A percentile compares a stretch with the other conserved stretches of the same genome.
phyloP scores from a whole-genome alignment of 2,888 invertebrate species.

The Rhamnusium bicolor region DNA sequence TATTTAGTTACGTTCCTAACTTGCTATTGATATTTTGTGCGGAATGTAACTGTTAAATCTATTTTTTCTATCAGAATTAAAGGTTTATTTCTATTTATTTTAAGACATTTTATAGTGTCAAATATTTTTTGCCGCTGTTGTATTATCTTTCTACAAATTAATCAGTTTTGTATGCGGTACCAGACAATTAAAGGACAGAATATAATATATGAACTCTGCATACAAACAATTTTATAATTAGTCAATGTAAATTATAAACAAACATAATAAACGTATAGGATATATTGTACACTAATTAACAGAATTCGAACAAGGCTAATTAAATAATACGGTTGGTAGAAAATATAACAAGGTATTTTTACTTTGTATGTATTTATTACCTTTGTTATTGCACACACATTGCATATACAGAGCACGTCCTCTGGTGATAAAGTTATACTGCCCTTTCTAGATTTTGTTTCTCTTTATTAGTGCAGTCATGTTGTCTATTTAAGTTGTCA shows the following conservation, averaged over 20 bases:
- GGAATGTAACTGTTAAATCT: too few species aligned
- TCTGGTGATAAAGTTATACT: conserved; percentile 30
- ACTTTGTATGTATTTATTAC: conserved; percentile 11
- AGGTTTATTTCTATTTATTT: too few species aligned
- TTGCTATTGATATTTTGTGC: too few species aligned
- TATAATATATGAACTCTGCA: neutral
- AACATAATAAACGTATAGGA: neutral
- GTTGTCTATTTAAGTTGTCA: neutral
- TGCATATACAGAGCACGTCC: conserved; percentile 27
- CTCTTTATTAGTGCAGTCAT: conserved; percentile 9
- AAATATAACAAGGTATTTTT: conserved; percentile 16
- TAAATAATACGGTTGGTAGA: conserved; percentile 13
- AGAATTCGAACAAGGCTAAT: neutral
- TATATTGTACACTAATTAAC: neutral
- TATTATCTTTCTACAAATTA: too few species aligned
- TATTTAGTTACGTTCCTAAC: too few species aligned
- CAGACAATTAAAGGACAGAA: too few species aligned
- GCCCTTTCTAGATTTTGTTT: conserved; percentile 8
- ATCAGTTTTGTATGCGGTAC: too few species aligned
- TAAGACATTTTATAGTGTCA: too few species aligned
- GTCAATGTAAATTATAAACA: neutral
- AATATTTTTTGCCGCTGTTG: too few species aligned
- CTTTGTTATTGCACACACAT: neutral
- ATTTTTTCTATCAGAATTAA: too few species aligned
- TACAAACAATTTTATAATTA: neutral